A percentile compares a stretch with the other conserved stretches of the same genome.
Evolutionary conservation across 2,113 vertebrate genomes (phyloP).

Genomic region (Myodes glareolus): DNA sequence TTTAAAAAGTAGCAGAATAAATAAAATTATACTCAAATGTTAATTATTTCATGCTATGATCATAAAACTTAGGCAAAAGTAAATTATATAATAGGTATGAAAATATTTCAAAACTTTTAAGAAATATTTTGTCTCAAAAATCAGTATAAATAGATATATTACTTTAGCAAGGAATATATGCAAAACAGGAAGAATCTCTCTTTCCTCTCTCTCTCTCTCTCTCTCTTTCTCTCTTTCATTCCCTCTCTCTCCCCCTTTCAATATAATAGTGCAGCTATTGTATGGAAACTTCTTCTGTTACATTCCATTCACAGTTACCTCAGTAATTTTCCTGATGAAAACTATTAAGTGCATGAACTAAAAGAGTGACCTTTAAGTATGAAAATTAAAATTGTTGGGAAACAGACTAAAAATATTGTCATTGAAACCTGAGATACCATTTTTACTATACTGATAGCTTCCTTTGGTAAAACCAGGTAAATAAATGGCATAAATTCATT

Average conservation of each 20-base stretch:
- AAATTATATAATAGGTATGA: neutral
- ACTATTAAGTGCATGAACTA: neutral
- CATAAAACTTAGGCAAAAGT: neutral
- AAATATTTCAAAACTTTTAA: neutral
- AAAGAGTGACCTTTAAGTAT: neutral
- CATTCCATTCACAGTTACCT: neutral
- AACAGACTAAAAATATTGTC: neutral
- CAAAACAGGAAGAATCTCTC: neutral
- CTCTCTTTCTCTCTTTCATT: neutral
- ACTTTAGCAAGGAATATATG: neutral
- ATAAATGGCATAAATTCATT: neutral
- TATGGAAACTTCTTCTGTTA: neutral
- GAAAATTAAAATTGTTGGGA: neutral
- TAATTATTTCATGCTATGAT: constrained; percentile 20
- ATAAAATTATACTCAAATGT: constrained; percentile 40
- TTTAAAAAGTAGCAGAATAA: constrained; percentile 60
- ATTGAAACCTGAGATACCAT: neutral
- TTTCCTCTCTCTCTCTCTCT: neutral
- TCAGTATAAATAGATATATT: neutral
- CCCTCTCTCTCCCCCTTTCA: neutral
- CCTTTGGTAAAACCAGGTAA: neutral
- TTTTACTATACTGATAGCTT: neutral
- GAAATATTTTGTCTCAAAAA: neutral
- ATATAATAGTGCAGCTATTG: neutral
- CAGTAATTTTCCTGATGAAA: neutral